These are phyloP conservation scores for Pocota personata DNA, from an alignment of 2,888 invertebrate species.

Conservation along the genomic window DNA sequence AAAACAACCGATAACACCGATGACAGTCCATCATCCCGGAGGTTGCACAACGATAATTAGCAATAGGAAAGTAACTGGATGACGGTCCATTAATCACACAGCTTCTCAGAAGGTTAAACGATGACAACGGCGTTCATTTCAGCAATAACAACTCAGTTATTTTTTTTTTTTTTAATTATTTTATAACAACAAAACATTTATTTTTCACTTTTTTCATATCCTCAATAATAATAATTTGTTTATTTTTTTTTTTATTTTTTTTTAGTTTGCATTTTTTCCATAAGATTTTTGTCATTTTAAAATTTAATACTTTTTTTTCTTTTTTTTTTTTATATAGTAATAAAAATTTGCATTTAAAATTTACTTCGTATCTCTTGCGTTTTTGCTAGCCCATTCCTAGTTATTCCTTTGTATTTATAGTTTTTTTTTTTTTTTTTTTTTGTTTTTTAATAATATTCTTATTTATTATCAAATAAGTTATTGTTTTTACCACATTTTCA, in stretches of 20 bases:
- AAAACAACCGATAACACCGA: neutral
- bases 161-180: slow-evolving; percentile 75
- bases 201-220: slow-evolving; percentile 74
- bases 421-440: slow-evolving; percentile 40
- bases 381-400: slow-evolving; percentile 74
- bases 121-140: neutral
- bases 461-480: slow-evolving; percentile 71
- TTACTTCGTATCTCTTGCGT: slow-evolving; percentile 72
- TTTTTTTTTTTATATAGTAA: slow-evolving; percentile 61
- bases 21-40: neutral
- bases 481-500: slow-evolving; percentile 73
- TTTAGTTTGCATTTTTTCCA: slow-evolving; percentile 69
- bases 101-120: neutral
- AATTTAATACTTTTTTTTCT: slow-evolving; percentile 73
- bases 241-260: slow-evolving; percentile 59
- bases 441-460: slow-evolving; percentile 65
- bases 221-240: slow-evolving; percentile 72
- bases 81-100: neutral
- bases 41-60: neutral
- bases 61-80: neutral
- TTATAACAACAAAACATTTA: slow-evolving; percentile 78
- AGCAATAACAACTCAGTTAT: slow-evolving; percentile 66
- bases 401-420: slow-evolving; percentile 67
- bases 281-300: slow-evolving; percentile 73
- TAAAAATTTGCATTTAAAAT: slow-evolving; percentile 73